Conservation (phyloP, 2,888 invertebrate species). For the Hybos culiciformis region DNA sequence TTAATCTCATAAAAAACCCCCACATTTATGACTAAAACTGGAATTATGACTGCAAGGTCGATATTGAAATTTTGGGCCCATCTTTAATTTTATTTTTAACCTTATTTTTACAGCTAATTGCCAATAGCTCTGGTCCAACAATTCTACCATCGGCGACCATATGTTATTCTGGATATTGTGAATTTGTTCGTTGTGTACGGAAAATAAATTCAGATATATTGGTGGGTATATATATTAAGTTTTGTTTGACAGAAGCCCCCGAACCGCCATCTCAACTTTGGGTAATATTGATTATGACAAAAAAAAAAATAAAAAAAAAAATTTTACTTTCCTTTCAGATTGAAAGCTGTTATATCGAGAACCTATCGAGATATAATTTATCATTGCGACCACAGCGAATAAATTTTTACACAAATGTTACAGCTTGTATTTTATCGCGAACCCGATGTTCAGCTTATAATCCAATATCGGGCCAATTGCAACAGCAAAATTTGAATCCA, state of each 20-base stretch:
- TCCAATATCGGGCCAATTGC: conserved; percentile 50
- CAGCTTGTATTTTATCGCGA: conserved; percentile 50
- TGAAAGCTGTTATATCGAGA: conserved; percentile 18
- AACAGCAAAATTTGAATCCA: conserved; percentile 35
- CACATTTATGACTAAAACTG: too few relatives aligned
- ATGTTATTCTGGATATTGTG: conserved; percentile 47
- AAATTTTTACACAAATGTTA: conserved; percentile 45
- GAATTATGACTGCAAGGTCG: too few relatives aligned
- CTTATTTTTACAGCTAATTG: conserved; percentile 11
- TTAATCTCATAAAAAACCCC: too few relatives aligned
- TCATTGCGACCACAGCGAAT: conserved; percentile 17
- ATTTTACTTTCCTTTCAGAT: conserved; percentile 16
- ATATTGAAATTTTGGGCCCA: not conserved
- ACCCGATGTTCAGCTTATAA: conserved; percentile 47
- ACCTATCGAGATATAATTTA: conserved; percentile 16
- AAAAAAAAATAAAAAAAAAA: not conserved
- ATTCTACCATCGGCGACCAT: conserved; percentile 11
- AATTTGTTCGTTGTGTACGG: conserved; percentile 45
- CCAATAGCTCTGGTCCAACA: conserved; percentile 16
- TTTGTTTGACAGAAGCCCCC: not conserved
- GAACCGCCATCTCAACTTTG: not conserved
- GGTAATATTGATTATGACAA: not conserved
- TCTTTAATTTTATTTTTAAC: not conserved
- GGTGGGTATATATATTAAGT: conserved; percentile 29
- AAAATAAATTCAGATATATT: conserved; percentile 42